Base-by-base conservation (phyloP, 2,113 vertebrate species). In the Pedionomus torquatus region DNA sequence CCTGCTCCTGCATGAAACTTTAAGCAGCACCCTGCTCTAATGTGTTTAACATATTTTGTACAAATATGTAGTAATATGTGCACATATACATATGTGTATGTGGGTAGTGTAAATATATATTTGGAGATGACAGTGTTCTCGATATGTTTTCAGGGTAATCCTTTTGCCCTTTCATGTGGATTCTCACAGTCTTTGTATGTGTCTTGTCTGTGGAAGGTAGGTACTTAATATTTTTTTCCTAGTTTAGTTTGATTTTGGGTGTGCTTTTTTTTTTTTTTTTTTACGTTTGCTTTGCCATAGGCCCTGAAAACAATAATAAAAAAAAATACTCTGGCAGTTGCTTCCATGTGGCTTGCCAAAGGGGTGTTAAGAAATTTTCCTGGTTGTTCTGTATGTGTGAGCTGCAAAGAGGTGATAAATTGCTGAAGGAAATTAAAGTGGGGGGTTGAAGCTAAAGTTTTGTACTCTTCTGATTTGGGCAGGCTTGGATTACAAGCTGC, bases 351-450 rank as follows among this genome's bases (percentile, higher is more conserved):
- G 95, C 83, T 98, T 97, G 97, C 98, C 96, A 87, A 97, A 97
- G 96, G 97, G 97, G 97, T 95, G 97, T 98, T 98, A 98, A 98
- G 95, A 98, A 98, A 93, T 97, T 96, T 97, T 96, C 97, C 90
- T 97, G 84, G 96, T 97, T 97, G 86, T 91, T 92, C 95, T 96
- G 41, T 97, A 98, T 95, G 97, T 98, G 98, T 98, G 98, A 98
- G 95, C 97, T 97, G 96, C 96, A 93, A 98, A 98, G 94, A 98
- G 97, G 98, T 98, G 98, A 96, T 98, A 98, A 98, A 98, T 98
- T 98, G 98, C 97, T 98, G 97, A 98, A 98, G 98, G 98, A 98
- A 98, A 98, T 98, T 98, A 97, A 98, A 98, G 97, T 18, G 6
- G 64, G 81, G 74, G 58, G 12, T 54, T 91, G 72, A 35, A 84